Base-by-base conservation (phyloP, 1,140 invertebrate species). In the Sitobion miscanthi region DNA sequence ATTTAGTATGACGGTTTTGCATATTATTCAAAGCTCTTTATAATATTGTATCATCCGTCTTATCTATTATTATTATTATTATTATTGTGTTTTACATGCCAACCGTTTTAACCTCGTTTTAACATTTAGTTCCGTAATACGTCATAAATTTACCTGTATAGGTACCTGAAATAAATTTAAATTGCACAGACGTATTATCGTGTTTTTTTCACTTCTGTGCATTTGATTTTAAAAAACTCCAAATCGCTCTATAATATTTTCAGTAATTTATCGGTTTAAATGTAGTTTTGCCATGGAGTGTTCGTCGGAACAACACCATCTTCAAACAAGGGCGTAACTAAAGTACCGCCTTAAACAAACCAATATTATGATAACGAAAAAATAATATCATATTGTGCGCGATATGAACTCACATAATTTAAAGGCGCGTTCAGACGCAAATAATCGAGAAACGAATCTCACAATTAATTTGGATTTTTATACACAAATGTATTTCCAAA, bases 11-110 rank as follows among this genome's bases (percentile, higher is more conserved):
- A 77, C n/a, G 30, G 62, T n/a, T 77, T 77, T 77, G 62, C 62
- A 5, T 77, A n/a, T 54, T 54, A 21, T 54, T 54, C 5, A 21
- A 54, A 21, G 49, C 17, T 30, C 30, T 35, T 77, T n/a, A n/a
- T 77, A 77, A 77, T 77, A n/a, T 77, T 35, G 30, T 77, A 77
- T 77, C 30, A n/a, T n/a, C 4, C 4, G n/a, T 77, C 62, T 77
- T 77, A n/a, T 77, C 62, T 77, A 77, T 77, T 77, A 77, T 69
- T 69, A 69, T 47, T 77, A 77, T 77, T 77, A 77, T 69, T 69
- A 69, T 77, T n/a, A n/a, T 77, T 57, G 7, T 54, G 62, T 77
- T n/a, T n/a, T 77, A n/a, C 30, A n/a, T 35, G n/a, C 62, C 14
- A n/a, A 77, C 62, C 62, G n/a, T 77, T 77, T 77, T n/a, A 69